Base-by-base conservation (phyloP, 2,113 vertebrate species). In the Paraplagusia blochii region DNA sequence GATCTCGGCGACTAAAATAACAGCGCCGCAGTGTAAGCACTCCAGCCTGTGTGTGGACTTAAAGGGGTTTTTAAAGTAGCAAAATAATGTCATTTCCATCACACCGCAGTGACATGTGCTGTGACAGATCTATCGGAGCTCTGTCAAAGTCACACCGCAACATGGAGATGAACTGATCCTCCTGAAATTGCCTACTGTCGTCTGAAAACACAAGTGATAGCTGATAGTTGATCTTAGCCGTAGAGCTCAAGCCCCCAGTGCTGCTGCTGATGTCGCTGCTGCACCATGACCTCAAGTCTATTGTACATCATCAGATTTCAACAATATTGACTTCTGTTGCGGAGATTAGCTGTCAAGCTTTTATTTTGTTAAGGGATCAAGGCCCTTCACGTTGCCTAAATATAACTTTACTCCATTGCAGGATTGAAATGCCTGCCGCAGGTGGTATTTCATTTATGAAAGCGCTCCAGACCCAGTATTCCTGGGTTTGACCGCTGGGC, bases 321-420 rank as follows among this genome's bases (percentile, higher is more conserved):
- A 85, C 80, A 69, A 81, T 88, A 88, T 88, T 85, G 86, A 90
- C 87, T 86, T 82, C 76, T 82, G 74, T 75, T 66, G 76, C 39
- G 70, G 80, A 89, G 89, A 88, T 92, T 91, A 91, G 69, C 73
- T 85, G 83, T 80, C 79, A 67, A 82, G 82, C 80, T 88, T 88
- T 88, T 89, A 88, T 91, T 91, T 89, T 90, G 89, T 90, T 87
- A 85, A 88, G 75, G 85, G 86, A 86, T 88, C 86, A 84, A 72
- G 79, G 82, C 77, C 87, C 90, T 90, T 86, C 73, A 57, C 82
- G 82, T 85, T 85, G 79, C 79, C 89, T 88, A 90, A 90, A 90
- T 89, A 87, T 86, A 89, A 89, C 87, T 84, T 80, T 74, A 64
- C 67, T 84, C 81, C 65, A 42, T 72, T 58, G 71, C 70, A 65